Evolutionary conservation across 1,140 invertebrate species (phyloP).

Genomic region (Phortica variegata): DNA sequence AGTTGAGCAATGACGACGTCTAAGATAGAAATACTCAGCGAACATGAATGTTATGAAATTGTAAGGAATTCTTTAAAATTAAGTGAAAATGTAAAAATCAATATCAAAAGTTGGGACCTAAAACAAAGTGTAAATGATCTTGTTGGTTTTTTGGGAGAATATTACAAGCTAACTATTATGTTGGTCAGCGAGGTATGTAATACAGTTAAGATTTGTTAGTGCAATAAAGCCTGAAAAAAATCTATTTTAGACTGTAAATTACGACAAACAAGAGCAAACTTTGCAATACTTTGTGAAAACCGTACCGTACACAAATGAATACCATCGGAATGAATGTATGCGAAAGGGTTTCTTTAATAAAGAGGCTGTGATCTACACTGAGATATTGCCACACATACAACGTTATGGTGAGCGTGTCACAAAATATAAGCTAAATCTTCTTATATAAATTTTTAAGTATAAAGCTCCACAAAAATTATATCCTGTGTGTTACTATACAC

Average conservation of each 20-base stretch:
- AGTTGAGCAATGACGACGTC: no score
- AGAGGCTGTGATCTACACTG: slow-evolving; percentile 26
- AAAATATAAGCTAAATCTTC: neutral
- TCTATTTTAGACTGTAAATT: no score
- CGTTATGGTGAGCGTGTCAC: slow-evolving; percentile 29
- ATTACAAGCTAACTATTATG: slow-evolving; percentile 30
- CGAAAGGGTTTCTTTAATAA: slow-evolving; percentile 44
- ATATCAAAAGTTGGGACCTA: slow-evolving; percentile 17
- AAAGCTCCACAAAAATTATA: slow-evolving; percentile 23
- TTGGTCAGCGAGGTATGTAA: slow-evolving; percentile 1
- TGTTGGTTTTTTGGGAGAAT: slow-evolving; percentile 47
- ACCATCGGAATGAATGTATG: slow-evolving; percentile 36
- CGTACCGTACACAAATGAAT: slow-evolving; percentile 32
- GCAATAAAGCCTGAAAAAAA: neutral
- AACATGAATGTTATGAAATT: slow-evolving; percentile 28
- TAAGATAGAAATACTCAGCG: slow-evolving; percentile 22
- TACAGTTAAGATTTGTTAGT: slow-evolving; percentile 6
- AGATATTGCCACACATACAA: slow-evolving; percentile 38
- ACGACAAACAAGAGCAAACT: neutral
- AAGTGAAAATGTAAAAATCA: slow-evolving; percentile 12
- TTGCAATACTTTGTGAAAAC: slow-evolving; percentile 42
- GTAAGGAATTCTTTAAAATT: slow-evolving; percentile 20
- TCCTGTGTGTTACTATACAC: slow-evolving; percentile 30
- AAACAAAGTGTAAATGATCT: slow-evolving; percentile 28
- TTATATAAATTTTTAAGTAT: neutral